Conservation (phyloP, 2,797 vertebrate species). For the Eulemur albifrons region DNA sequence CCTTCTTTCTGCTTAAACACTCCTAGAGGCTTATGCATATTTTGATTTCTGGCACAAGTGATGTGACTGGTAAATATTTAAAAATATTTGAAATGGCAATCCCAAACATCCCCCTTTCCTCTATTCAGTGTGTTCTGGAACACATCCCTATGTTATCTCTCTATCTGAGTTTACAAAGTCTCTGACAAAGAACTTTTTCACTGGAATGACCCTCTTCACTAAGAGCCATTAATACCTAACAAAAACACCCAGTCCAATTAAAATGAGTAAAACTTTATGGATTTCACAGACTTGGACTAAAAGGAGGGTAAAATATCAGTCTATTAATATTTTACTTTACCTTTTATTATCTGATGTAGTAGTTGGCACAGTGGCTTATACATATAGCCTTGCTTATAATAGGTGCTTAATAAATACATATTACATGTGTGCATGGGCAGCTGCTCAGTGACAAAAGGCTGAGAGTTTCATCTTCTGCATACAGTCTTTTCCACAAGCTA, state of each 20-base stretch:
- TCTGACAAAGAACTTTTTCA: slow-evolving; percentile 7
- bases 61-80: background rate
- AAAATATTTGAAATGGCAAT: background rate
- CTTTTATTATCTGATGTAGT: background rate
- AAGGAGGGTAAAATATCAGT: background rate
- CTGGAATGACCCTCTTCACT: background rate
- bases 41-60: background rate
- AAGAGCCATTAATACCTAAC: background rate
- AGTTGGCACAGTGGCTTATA: background rate
- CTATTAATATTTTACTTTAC: background rate
- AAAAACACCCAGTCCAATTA: background rate
- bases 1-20: background rate
- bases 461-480: background rate
- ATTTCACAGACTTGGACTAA: background rate
- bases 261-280: background rate
- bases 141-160: background rate
- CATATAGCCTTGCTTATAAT: background rate
- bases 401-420: background rate
- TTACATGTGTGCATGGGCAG: background rate
- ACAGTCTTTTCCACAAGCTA: background rate
- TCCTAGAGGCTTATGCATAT: background rate
- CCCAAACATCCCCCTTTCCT: background rate
- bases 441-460: background rate
- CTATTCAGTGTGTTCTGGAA: background rate
- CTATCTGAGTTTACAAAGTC: background rate